A percentile compares a stretch with the other conserved stretches of the same genome.
These are phyloP conservation scores for Danaus chrysippus DNA, from an alignment of 2,888 invertebrate genomes.

Conservation along the genomic window DNA sequence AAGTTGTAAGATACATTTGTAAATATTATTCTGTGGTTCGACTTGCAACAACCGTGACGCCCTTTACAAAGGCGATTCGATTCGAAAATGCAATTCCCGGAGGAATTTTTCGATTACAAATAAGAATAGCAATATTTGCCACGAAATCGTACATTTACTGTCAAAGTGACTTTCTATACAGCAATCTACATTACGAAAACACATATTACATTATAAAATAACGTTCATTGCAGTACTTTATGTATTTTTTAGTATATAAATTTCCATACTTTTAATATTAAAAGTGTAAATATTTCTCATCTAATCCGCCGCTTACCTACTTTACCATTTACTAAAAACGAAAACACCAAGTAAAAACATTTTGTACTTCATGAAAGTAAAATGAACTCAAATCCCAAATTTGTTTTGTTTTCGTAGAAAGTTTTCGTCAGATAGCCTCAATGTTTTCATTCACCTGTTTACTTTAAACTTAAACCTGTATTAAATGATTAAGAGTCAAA, in stretches of 20 bases:
- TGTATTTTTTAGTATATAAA: not conserved
- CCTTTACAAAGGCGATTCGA: constrained; percentile 43
- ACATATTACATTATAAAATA: not conserved
- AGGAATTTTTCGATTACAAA: constrained; percentile 44
- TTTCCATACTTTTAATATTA: not conserved
- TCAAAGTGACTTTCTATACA: not conserved
- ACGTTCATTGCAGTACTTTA: not conserved
- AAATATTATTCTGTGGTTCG: constrained; percentile 21
- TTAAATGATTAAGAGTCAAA: too few species aligned
- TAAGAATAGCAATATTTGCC: constrained; percentile 28
- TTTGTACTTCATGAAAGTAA: not conserved
- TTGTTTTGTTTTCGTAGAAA: constrained; percentile 3
- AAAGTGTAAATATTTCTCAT: not conserved
- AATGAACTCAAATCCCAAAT: constrained; percentile 3
- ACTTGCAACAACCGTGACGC: constrained; percentile 22
- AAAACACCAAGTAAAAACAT: constrained; percentile 3
- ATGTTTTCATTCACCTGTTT: constrained; percentile 8
- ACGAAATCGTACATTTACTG: constrained; percentile 15
- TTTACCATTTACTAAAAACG: not conserved
- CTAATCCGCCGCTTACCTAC: not conserved
- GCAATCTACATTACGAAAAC: not conserved
- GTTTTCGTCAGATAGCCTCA: constrained; percentile 3
- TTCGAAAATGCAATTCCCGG: constrained; percentile 52
- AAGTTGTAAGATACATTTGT: not conserved
- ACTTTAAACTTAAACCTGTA: not conserved